Percentiles rank a stretch among this genome's conserved stretches.
phyloP scores from a whole-genome alignment of 2,113 vertebrate species.

The Chunga burmeisteri region DNA sequence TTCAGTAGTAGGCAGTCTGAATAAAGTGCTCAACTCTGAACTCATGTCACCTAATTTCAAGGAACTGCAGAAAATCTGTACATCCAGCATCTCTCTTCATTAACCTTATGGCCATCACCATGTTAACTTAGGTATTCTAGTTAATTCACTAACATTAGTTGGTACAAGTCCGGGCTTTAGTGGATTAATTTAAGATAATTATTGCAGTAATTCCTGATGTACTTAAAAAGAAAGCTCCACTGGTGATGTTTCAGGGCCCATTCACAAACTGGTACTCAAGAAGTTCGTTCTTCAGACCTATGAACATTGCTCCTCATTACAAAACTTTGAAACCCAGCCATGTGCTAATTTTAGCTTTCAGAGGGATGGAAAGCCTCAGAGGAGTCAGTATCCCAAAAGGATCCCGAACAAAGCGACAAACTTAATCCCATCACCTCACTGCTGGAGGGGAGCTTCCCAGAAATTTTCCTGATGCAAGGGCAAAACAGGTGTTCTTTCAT shows the following conservation, averaged over 20 bases:
- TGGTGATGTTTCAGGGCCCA: neutral
- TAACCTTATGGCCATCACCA: neutral
- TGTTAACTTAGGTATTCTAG: neutral
- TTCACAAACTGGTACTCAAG: neutral
- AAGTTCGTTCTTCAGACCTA: neutral
- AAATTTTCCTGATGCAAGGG: constrained; percentile 49
- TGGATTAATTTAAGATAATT: neutral
- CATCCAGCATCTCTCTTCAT: neutral
- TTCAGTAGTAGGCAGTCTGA: neutral
- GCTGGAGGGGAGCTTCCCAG: constrained; percentile 54
- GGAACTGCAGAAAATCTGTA: neutral
- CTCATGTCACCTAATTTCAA: neutral
- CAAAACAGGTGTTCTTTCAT: constrained; percentile 68
- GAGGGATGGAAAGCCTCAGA: neutral
- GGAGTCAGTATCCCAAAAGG: neutral
- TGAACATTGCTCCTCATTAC: neutral
- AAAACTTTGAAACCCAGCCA: neutral
- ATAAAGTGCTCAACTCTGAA: neutral
- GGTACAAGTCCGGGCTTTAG: neutral
- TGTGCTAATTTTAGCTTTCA: constrained; percentile 1
- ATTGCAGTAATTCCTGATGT: neutral
- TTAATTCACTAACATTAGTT: neutral
- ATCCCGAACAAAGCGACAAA: neutral
- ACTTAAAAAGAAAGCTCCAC: neutral
- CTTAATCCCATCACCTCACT: neutral